phyloP scores from a whole-genome alignment of 2,888 invertebrate species.

The Drosophila setosimentum region DNA sequence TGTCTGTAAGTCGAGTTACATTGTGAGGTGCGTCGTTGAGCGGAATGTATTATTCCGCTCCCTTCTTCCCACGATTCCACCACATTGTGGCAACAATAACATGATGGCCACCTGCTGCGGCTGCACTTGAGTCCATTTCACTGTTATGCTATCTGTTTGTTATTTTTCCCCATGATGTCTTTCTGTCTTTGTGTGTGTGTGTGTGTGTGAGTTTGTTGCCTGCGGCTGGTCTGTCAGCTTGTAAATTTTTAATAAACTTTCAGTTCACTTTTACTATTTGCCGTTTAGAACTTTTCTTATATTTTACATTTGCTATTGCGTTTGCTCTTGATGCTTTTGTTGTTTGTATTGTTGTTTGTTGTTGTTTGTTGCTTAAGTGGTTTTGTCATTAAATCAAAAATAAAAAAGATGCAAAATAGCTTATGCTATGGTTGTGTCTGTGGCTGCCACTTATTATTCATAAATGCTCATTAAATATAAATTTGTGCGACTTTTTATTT shows the following conservation, averaged over 20 bases:
- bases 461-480: conserved; percentile 31
- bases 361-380: conserved; percentile 37
- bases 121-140: conserved; percentile 77
- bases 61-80: neutral
- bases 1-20: neutral
- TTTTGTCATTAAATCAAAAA: conserved; percentile 45
- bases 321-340: neutral
- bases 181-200: conserved; percentile 9
- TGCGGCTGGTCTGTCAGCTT: conserved; percentile 49
- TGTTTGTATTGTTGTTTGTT: conserved; percentile 2
- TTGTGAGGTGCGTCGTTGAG: neutral
- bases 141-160: conserved; percentile 61
- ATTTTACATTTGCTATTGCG: conserved; percentile 15
- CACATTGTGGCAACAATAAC: conserved; percentile 55
- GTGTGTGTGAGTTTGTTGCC: conserved; percentile 32
- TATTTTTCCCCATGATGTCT: conserved; percentile 41
- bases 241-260: conserved; percentile 77
- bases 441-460: conserved; percentile 43
- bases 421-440: conserved; percentile 6
- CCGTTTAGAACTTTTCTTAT: conserved; percentile 27
- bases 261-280: conserved; percentile 53
- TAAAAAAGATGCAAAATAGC: neutral
- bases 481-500: conserved; percentile 21
- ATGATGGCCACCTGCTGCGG: conserved; percentile 79
- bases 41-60: conserved; percentile 17